Percentiles rank a stretch among this genome's conserved stretches.
Conservation (phyloP, 2,888 invertebrate species). For the Chaitophorus viminalis region DNA sequence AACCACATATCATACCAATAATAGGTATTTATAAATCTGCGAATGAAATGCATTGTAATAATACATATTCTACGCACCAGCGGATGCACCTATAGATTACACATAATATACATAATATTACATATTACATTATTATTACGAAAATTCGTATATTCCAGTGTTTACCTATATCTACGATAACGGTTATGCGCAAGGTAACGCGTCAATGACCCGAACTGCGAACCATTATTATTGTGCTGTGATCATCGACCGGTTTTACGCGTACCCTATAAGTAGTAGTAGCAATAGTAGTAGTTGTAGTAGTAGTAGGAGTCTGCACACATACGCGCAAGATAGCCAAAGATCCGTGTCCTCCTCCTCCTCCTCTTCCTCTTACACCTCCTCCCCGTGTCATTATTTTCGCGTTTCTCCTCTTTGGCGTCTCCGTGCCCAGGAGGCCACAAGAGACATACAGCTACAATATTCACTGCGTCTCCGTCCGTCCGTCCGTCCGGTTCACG, state of each 20-base stretch:
- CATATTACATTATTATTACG: too few species aligned
- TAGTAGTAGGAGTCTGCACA: slow-evolving; percentile 28
- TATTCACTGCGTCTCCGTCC: background rate
- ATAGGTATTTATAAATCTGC: too few species aligned
- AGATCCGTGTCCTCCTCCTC: slow-evolving; percentile 32
- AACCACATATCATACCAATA: too few species aligned
- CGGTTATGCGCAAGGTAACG: slow-evolving; percentile 38
- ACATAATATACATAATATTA: too few species aligned
- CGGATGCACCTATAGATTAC: too few species aligned
- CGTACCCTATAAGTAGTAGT: too few species aligned
- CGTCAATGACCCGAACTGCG: slow-evolving; percentile 51
- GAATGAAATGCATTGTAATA: too few species aligned
- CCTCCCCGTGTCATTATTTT: background rate
- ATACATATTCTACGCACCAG: too few species aligned
- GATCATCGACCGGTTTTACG: slow-evolving; percentile 54
- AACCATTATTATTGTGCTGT: background rate
- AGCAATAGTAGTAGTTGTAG: background rate
- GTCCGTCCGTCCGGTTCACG: background rate
- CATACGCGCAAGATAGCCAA: background rate
- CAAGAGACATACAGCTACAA: background rate
- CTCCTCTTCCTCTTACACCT: background rate
- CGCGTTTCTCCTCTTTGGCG: background rate
- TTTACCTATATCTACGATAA: background rate
- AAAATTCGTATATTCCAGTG: too few species aligned
- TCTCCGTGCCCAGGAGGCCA: background rate